phyloP scores from a whole-genome alignment of 2,888 invertebrate species.

The Opisthograptis luteolata region DNA sequence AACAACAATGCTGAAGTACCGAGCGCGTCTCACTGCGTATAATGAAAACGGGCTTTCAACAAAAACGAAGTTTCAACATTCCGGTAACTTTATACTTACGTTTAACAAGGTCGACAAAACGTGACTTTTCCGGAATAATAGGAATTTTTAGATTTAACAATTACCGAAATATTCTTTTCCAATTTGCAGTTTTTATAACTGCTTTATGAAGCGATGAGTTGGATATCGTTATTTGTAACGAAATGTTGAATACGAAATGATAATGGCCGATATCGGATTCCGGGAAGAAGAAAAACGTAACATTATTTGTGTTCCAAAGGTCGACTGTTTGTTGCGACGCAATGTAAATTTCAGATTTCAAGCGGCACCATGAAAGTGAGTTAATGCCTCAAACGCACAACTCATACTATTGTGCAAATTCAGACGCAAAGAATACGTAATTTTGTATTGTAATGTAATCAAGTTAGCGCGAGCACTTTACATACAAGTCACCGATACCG shows the following conservation, averaged over 20 bases:
- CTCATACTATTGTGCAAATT: no score
- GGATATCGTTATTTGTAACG: slow-evolving; percentile 8
- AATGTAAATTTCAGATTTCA: slow-evolving; percentile 57
- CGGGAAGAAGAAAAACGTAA: no score
- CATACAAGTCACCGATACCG: no score
- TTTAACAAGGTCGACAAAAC: no score
- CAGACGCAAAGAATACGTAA: no score
- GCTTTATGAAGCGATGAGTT: slow-evolving; percentile 7
- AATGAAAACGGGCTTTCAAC: no score
- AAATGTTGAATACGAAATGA: slow-evolving; percentile 12
- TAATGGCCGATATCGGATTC: slow-evolving; percentile 8
- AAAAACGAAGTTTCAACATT: not conserved
- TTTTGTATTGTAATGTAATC: no score
- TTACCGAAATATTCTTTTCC: not conserved
- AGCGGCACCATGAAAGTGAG: slow-evolving; percentile 20
- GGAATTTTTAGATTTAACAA: slow-evolving; percentile 4
- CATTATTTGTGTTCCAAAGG: slow-evolving; percentile 50
- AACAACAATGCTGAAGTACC: no score
- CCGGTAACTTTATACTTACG: not conserved
- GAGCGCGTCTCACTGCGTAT: no score
- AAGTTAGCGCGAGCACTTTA: no score
- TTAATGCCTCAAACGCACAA: slow-evolving; percentile 13
- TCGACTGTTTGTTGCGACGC: slow-evolving; percentile 54
- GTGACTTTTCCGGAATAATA: not conserved
- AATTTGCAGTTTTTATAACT: slow-evolving; percentile 1